phyloP scores from a whole-genome alignment of 2,888 invertebrate species.

The Lasioglossum villosulum region DNA sequence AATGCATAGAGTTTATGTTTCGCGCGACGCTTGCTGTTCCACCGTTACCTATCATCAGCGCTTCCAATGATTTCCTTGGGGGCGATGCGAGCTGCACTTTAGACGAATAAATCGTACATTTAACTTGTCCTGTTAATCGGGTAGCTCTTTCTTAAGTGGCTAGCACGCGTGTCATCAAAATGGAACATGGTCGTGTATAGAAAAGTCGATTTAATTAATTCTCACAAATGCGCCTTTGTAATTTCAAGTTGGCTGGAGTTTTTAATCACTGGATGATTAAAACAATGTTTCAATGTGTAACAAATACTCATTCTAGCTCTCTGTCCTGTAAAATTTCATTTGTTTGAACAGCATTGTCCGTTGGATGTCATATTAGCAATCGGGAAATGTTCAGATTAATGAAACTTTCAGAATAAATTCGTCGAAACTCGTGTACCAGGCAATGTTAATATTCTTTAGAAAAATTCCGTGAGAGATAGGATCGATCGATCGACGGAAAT shows the following conservation, averaged over 20 bases:
- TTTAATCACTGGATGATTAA: neutral
- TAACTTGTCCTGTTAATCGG: neutral
- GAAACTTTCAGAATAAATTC: neutral
- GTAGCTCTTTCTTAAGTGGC: neutral
- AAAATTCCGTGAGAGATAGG: neutral
- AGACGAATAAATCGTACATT: slow-evolving; percentile 52
- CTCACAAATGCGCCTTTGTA: neutral
- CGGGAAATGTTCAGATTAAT: neutral
- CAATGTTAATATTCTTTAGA: neutral
- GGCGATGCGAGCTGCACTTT: slow-evolving; percentile 53
- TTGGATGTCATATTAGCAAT: neutral
- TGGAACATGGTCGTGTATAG: too few relatives aligned
- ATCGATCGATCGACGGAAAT: neutral
- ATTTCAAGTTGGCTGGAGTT: neutral
- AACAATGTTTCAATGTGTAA: neutral
- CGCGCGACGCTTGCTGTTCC: slow-evolving; percentile 64
- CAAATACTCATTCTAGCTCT: neutral
- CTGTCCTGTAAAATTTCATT: neutral
- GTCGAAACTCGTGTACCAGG: neutral
- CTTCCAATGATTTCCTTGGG: slow-evolving; percentile 67
- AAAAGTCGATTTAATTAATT: neutral
- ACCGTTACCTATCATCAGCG: slow-evolving; percentile 55
- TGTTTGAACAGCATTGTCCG: neutral
- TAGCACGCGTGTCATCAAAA: too few relatives aligned
- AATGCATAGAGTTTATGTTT: slow-evolving; percentile 65